phyloP scores from a whole-genome alignment of 1,140 invertebrate species.

The Panagrolaimus sp. region DNA sequence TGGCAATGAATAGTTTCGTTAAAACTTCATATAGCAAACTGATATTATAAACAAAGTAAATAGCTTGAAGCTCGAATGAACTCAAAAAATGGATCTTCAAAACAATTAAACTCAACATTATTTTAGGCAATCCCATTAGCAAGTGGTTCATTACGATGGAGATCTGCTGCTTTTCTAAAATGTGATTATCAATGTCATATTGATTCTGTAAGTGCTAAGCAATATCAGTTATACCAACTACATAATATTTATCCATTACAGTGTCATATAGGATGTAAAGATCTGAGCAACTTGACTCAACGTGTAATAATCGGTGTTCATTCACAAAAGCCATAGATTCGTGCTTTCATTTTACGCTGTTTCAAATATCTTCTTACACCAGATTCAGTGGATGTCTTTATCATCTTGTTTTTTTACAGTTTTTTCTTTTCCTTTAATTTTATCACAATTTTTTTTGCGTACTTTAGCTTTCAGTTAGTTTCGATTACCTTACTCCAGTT shows the following conservation, averaged over 20 bases:
- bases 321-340: slow-evolving; percentile 17
- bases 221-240: no score
- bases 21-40: no score
- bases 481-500: neutral
- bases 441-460: no score
- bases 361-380: slow-evolving; percentile 41
- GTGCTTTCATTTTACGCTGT: slow-evolving; percentile 43
- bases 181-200: slow-evolving; percentile 44
- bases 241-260: slow-evolving; percentile 19
- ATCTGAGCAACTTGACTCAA: slow-evolving; percentile 37
- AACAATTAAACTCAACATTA: no score
- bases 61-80: no score
- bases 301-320: slow-evolving; percentile 31
- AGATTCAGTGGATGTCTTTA: slow-evolving; percentile 39
- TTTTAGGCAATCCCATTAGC: slow-evolving; percentile 10
- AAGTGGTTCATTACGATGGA: slow-evolving; percentile 1
- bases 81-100: no score
- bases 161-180: neutral
- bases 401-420: no score
- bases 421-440: no score
- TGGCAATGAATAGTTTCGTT: no score
- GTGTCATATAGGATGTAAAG: slow-evolving; percentile 37
- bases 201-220: slow-evolving; percentile 38
- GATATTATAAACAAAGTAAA: no score
- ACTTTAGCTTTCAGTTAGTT: no score